These are phyloP conservation scores for Lamellibrachia columna DNA, from an alignment of 2,888 invertebrate genomes.

Conservation along the genomic window DNA sequence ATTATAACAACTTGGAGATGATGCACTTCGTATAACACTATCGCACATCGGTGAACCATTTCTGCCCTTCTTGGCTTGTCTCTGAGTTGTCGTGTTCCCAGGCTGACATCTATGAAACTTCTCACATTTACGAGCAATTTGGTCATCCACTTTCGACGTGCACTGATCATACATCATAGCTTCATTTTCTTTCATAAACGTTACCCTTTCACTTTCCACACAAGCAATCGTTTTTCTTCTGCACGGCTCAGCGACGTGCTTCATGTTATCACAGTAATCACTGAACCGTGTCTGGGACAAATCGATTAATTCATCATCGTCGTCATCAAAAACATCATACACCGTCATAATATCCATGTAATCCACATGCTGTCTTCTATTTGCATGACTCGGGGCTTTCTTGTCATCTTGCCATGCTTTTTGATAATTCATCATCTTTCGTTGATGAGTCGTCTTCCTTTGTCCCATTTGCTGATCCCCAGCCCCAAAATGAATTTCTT, in stretches of 20 bases:
- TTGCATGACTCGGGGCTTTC: background rate
- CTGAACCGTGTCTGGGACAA: background rate
- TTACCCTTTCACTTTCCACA: background rate
- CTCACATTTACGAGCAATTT: background rate
- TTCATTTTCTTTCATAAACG: background rate
- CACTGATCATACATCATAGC: background rate
- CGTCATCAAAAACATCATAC: background rate
- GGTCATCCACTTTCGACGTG: background rate
- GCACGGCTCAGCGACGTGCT: background rate
- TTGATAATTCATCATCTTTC: background rate
- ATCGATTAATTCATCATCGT: background rate
- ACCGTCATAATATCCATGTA: background rate
- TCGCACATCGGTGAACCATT: background rate
- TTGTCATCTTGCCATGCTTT: background rate
- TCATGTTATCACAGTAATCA: background rate
- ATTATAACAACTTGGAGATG: background rate
- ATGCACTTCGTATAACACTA: background rate
- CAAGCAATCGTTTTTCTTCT: background rate
- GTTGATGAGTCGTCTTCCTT: background rate
- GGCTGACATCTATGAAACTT: background rate
- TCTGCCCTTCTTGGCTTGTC: background rate
- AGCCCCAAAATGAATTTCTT: background rate
- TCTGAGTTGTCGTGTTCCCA: background rate
- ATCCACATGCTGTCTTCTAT: background rate
- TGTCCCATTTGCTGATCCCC: background rate